phyloP scores from a whole-genome alignment of 30 jellyfish, hydroid and myxozoan genomes.

The Cassiopea andromeda region DNA sequence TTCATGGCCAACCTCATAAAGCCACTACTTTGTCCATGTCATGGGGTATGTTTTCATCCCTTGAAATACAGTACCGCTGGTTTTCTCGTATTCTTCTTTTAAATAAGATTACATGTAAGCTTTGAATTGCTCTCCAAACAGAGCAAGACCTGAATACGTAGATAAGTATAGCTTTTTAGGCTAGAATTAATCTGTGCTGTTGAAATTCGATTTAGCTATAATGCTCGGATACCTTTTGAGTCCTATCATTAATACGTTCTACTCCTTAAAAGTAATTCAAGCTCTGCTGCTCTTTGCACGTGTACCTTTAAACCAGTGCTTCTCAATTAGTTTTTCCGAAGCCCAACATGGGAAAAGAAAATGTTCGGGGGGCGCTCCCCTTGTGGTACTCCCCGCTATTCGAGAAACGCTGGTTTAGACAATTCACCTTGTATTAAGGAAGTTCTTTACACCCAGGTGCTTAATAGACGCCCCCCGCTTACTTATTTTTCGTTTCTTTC shows the following conservation, averaged over 20 bases:
- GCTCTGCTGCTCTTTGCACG: background rate
- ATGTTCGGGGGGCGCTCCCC: too few species aligned
- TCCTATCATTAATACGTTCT: background rate
- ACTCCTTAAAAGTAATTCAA: background rate
- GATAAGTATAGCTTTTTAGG: constrained; percentile 3
- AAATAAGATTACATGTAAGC: background rate
- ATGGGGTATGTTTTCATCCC: too few species aligned
- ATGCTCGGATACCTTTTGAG: constrained; percentile 13
- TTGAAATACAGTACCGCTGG: background rate
- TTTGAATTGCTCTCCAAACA: constrained; percentile 14
- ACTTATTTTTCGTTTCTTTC: too few species aligned
- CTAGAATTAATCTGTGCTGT: background rate
- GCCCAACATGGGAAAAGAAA: too few species aligned
- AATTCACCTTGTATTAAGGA: too few species aligned
- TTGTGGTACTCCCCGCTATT: too few species aligned
- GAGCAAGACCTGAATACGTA: background rate
- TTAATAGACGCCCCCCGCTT: too few species aligned
- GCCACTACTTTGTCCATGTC: too few species aligned
- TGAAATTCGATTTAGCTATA: background rate
- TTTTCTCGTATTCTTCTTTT: background rate
- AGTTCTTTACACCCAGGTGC: too few species aligned
- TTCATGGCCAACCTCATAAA: too few species aligned
- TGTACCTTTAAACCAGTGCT: background rate
- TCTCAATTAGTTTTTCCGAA: constrained; percentile 11
- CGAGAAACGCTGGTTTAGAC: too few species aligned